Evolutionary conservation across 2,113 vertebrate genomes (phyloP).

Genomic region (Callaeas wilsoni): DNA sequence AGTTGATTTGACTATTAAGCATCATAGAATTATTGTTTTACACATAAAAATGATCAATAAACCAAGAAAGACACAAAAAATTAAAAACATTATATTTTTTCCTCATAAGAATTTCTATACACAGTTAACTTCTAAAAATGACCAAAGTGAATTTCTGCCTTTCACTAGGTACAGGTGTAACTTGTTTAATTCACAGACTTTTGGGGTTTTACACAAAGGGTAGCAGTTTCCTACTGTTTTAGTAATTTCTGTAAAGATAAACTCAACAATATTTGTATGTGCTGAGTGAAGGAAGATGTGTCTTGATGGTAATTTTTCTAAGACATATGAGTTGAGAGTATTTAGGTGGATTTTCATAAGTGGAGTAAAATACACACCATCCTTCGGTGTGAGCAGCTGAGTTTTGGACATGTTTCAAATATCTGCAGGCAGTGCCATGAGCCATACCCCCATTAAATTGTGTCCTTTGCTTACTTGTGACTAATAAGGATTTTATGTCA

Average conservation of each 20-base stretch:
- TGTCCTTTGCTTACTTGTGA: background rate
- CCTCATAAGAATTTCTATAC: background rate
- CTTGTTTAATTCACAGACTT: background rate
- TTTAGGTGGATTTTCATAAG: background rate
- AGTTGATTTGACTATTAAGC: background rate
- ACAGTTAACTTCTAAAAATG: background rate
- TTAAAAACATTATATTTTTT: background rate
- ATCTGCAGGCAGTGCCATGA: background rate
- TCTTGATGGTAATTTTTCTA: background rate
- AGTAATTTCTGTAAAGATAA: background rate
- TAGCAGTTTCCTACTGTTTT: background rate
- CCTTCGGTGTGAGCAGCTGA: background rate
- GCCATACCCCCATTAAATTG: background rate
- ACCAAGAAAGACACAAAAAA: background rate
- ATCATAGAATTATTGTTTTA: background rate
- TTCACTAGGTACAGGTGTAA: background rate
- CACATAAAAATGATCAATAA: background rate
- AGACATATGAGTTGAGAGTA: accelerated
- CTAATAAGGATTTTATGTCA: background rate
- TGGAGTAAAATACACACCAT: background rate
- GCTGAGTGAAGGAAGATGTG: background rate
- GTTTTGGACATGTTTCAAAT: background rate
- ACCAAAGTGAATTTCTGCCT: background rate
- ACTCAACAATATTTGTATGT: background rate
- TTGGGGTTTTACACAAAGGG: background rate